These are phyloP conservation scores for Equus przewalskii DNA, from an alignment of 2,113 vertebrate species.

Conservation along the genomic window DNA sequence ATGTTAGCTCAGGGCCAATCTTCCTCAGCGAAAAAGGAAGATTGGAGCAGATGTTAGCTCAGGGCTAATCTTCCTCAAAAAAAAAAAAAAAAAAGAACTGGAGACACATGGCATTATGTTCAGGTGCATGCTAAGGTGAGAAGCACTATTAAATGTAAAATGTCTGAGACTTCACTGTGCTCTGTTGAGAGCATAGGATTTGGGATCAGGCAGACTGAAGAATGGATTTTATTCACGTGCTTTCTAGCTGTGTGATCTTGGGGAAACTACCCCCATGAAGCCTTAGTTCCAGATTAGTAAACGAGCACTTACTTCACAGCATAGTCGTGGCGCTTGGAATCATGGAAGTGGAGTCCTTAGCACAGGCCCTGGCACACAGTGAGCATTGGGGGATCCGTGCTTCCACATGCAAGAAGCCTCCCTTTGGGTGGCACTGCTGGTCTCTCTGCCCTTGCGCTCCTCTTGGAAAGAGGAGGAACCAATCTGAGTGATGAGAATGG, in stretches of 20 bases:
- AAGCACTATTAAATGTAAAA: background rate
- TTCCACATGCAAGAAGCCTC: background rate
- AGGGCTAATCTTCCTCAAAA: too few species aligned
- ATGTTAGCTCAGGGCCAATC: too few species aligned
- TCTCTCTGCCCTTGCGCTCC: background rate
- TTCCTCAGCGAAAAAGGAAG: too few species aligned
- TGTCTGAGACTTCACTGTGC: background rate
- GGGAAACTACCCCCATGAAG: background rate
- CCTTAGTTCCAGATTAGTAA: background rate
- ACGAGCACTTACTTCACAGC: background rate
- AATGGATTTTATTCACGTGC: background rate
- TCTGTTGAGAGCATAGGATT: background rate
- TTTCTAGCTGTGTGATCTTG: background rate
- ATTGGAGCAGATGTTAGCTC: too few species aligned
- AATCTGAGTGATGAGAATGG: background rate
- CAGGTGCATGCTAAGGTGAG: background rate
- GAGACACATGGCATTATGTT: too few species aligned
- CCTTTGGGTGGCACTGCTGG: too few species aligned
- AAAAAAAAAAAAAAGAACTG: background rate
- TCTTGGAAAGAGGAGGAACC: background rate
- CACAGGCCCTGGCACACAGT: too few species aligned
- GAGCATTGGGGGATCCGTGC: background rate
- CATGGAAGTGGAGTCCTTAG: background rate
- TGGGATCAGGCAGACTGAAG: background rate
- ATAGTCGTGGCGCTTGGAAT: background rate